phyloP scores from a whole-genome alignment of 2,888 invertebrate genomes.

The Tolmerus cingulatus region DNA sequence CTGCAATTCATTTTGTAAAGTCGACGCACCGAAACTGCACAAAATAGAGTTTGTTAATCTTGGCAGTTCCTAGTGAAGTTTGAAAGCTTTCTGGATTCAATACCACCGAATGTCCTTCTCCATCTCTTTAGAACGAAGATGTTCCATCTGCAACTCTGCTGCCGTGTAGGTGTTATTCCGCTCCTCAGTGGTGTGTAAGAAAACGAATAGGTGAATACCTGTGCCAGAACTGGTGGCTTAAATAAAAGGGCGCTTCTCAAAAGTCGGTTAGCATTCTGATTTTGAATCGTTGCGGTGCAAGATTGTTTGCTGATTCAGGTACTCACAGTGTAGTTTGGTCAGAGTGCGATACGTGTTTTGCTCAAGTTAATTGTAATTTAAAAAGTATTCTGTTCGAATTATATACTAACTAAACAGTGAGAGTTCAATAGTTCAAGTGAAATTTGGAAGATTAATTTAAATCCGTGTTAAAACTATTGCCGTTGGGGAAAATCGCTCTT shows the following conservation, averaged over 20 bases:
- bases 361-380: background rate
- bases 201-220: background rate
- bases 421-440: background rate
- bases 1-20: background rate
- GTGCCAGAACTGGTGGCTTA: background rate
- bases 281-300: conserved; percentile 7
- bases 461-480: background rate
- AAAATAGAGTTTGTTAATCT: background rate
- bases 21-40: background rate
- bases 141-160: background rate
- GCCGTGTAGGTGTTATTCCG: background rate
- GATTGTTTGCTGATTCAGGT: background rate
- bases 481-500: background rate
- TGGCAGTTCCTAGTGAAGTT: background rate
- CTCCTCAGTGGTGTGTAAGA: background rate
- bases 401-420: background rate
- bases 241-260: conserved; percentile 34
- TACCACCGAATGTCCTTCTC: background rate
- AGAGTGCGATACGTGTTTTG: background rate
- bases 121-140: background rate
- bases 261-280: conserved; percentile 32
- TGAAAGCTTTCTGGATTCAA: background rate
- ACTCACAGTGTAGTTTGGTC: background rate
- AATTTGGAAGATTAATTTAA: background rate
- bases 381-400: background rate